Conservation (phyloP, 1,140 invertebrate genomes). For the Leguminivora glycinivorella region DNA sequence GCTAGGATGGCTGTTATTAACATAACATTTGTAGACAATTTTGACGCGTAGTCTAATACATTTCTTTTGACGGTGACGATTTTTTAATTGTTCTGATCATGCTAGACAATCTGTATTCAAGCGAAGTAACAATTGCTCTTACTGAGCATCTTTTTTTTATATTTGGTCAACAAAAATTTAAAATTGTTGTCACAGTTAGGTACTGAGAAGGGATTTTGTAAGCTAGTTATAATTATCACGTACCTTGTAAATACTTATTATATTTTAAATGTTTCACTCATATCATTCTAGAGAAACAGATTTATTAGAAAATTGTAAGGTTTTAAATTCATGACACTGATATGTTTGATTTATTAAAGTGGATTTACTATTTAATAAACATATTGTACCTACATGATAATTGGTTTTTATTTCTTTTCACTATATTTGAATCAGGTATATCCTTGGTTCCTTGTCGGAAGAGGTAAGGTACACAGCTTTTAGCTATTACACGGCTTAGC, state of each 20-base stretch:
- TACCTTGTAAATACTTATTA: conserved; percentile 71
- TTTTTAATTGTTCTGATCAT: not conserved
- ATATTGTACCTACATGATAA: conserved; percentile 57
- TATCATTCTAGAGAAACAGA: conserved; percentile 72
- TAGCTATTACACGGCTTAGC: no score
- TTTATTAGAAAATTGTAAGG: conserved; percentile 71
- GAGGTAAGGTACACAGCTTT: no score
- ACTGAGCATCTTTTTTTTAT: conserved; percentile 29
- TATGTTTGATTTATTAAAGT: conserved; percentile 68
- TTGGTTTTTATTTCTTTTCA: conserved; percentile 33
- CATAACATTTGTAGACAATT: no score
- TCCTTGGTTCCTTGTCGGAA: no score
- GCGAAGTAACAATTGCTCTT: not conserved
- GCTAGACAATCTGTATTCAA: not conserved
- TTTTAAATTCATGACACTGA: conserved; percentile 61
- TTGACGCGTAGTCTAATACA: no score
- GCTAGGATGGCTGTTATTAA: no score
- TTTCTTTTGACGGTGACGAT: no score
- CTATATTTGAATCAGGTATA: not conserved
- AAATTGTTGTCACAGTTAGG: conserved; percentile 49
- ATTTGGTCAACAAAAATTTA: conserved; percentile 51
- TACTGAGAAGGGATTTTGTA: conserved; percentile 33
- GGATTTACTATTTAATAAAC: conserved; percentile 74
- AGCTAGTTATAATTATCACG: conserved; percentile 54
- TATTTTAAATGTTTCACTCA: conserved; percentile 74